Conservation (phyloP, 2,113 vertebrate genomes). For the Nothobranchius kuhntae region DNA sequence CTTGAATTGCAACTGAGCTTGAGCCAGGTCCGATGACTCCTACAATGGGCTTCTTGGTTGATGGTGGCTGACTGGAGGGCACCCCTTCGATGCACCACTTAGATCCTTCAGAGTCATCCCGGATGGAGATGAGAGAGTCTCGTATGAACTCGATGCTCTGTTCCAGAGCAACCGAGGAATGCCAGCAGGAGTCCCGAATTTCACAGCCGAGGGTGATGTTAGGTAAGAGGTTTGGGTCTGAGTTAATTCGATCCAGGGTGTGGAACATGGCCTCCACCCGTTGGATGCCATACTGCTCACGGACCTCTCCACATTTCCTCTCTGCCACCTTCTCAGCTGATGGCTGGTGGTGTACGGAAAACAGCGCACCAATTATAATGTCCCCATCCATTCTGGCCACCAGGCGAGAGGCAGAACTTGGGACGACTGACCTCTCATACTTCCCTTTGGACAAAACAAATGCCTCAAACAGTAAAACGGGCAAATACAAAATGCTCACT, state of each 20-base stretch:
- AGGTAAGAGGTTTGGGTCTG: constrained; percentile 86
- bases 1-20: constrained; percentile 96
- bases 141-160: constrained; percentile 97
- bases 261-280: constrained; percentile 97
- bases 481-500: constrained; percentile 78
- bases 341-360: constrained; percentile 93
- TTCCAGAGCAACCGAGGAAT: constrained; percentile 92
- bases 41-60: constrained; percentile 90
- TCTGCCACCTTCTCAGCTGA: constrained; percentile 91
- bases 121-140: constrained; percentile 93
- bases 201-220: constrained; percentile 95
- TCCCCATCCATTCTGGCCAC: constrained; percentile 96
- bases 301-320: constrained; percentile 92
- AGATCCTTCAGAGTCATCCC: constrained; percentile 88
- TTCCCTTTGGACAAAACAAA: constrained; percentile 75
- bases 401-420: constrained; percentile 84
- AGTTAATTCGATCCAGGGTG: constrained; percentile 91
- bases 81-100: constrained; percentile 88
- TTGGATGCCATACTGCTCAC: constrained; percentile 96
- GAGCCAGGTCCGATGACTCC: constrained; percentile 96
- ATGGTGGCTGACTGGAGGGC: constrained; percentile 76
- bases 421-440: constrained; percentile 79
- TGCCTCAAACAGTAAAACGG: constrained; percentile 80
- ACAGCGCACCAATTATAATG: constrained; percentile 93
- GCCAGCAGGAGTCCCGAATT: constrained; percentile 96